Evolutionary conservation across 2,113 vertebrate genomes (phyloP).

Genomic region (Tringa solitaria): DNA sequence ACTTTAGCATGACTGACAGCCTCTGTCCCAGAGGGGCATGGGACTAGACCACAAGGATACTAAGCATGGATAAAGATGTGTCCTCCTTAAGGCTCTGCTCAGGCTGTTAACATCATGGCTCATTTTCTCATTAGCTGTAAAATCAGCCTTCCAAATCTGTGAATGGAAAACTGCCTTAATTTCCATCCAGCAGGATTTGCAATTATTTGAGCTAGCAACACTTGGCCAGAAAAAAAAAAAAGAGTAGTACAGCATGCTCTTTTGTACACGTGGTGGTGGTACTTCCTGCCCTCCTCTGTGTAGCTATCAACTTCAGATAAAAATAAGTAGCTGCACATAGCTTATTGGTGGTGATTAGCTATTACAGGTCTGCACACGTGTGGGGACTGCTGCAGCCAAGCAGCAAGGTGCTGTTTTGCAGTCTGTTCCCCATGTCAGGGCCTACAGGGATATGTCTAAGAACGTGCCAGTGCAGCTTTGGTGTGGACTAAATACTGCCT

Average conservation of each 20-base stretch:
- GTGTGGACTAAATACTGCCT: neutral
- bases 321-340: neutral
- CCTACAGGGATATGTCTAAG: neutral
- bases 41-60: neutral
- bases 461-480: neutral
- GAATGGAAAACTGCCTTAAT: neutral
- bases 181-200: neutral
- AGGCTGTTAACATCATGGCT: neutral
- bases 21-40: neutral
- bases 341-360: neutral
- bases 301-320: neutral
- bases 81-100: neutral
- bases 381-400: accelerated
- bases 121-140: neutral
- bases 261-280: accelerated
- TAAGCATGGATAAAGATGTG: neutral
- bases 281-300: neutral
- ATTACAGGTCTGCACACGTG: accelerated
- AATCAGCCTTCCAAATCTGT: neutral
- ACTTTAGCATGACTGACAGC: neutral
- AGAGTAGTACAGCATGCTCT: neutral
- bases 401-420: accelerated
- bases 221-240: neutral
- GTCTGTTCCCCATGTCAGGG: neutral
- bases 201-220: neutral